Percentiles rank a stretch among this genome's conserved stretches.
Conservation (phyloP, 2,888 invertebrate species). For the Miltochrista miniata region DNA sequence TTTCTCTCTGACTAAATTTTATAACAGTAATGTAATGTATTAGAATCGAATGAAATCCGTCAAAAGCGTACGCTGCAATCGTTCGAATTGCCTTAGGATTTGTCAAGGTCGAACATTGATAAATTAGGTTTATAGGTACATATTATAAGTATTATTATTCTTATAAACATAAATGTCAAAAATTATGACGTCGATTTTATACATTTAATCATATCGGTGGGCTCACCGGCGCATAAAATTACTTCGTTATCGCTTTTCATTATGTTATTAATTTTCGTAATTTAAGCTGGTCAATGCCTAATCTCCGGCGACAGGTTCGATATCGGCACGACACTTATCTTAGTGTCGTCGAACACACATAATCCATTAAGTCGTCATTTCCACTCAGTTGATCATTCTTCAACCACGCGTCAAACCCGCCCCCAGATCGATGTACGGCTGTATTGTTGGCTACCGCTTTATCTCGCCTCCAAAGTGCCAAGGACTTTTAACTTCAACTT, state of each 20-base stretch:
- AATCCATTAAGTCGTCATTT: slow-evolving; percentile 84
- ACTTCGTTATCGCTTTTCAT: slow-evolving; percentile 71
- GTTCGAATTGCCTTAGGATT: too few relatives aligned
- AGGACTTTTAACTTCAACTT: slow-evolving; percentile 58
- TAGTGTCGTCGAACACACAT: slow-evolving; percentile 80
- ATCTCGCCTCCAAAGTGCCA: slow-evolving; percentile 58
- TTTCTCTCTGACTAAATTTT: too few relatives aligned
- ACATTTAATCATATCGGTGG: slow-evolving; percentile 50
- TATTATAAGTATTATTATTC: slow-evolving; percentile 14
- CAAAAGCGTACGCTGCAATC: too few relatives aligned
- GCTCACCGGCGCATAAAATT: slow-evolving; percentile 68
- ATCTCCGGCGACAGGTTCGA: slow-evolving; percentile 74
- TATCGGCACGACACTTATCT: slow-evolving; percentile 80
- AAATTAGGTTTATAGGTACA: too few relatives aligned
- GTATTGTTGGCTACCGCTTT: slow-evolving; percentile 80
- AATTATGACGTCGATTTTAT: slow-evolving; percentile 19
- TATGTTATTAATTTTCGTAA: slow-evolving; percentile 79
- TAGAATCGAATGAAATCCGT: too few relatives aligned
- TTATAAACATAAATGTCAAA: slow-evolving; percentile 34
- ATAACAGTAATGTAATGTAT: too few relatives aligned
- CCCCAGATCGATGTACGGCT: slow-evolving; percentile 62
- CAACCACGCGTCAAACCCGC: slow-evolving; percentile 80
- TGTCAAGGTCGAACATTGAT: too few relatives aligned
- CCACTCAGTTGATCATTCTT: slow-evolving; percentile 80
- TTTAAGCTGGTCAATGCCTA: slow-evolving; percentile 61